phyloP scores from a whole-genome alignment of 2,888 invertebrate genomes.

The Salpingus planirostris region DNA sequence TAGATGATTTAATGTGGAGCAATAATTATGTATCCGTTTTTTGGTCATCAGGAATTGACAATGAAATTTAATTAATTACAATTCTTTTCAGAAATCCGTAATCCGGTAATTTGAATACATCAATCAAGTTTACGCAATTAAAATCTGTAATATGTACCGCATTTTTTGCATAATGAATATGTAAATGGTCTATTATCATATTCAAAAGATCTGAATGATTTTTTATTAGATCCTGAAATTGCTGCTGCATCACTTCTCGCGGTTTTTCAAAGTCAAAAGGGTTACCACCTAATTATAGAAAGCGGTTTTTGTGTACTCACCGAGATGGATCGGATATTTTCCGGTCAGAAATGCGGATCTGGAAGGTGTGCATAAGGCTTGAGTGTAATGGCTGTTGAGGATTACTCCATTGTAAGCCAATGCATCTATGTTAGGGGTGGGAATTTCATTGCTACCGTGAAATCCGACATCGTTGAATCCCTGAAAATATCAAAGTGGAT shows the following conservation, averaged over 20 bases:
- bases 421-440: slow-evolving; percentile 86
- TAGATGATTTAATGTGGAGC: too few relatives aligned
- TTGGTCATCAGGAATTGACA: too few relatives aligned
- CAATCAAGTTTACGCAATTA: too few relatives aligned
- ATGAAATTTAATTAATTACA: too few relatives aligned
- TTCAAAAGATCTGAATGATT: neutral
- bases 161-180: too few relatives aligned
- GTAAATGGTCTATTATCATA: too few relatives aligned
- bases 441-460: slow-evolving; percentile 79
- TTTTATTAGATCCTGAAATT: neutral
- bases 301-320: slow-evolving; percentile 40
- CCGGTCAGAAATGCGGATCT: slow-evolving; percentile 77
- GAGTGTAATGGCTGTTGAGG: slow-evolving; percentile 78
- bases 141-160: too few relatives aligned
- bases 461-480: slow-evolving; percentile 91
- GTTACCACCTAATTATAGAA: neutral
- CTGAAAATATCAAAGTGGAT: too few relatives aligned
- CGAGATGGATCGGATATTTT: slow-evolving; percentile 78
- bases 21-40: too few relatives aligned
- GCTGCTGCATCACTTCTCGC: neutral
- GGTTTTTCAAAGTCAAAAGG: neutral
- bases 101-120: too few relatives aligned
- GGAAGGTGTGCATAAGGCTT: slow-evolving; percentile 82
- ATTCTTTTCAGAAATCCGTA: too few relatives aligned
- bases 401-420: slow-evolving; percentile 81